Conservation (phyloP, 2,888 invertebrate species). For the Parnassius smintheus region DNA sequence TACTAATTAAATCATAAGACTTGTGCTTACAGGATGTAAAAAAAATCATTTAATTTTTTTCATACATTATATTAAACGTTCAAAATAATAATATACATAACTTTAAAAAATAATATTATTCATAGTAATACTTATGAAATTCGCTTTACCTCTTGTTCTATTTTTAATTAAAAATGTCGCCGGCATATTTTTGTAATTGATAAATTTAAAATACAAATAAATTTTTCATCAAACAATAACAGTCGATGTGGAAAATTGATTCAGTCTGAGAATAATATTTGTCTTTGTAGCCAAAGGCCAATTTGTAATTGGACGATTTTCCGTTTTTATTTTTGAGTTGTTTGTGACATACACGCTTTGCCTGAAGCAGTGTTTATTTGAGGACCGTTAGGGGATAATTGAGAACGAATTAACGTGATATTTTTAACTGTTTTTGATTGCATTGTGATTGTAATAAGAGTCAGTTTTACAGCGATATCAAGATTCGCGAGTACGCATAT, state of each 20-base stretch:
- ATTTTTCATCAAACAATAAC: constrained; percentile 27
- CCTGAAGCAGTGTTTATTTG: constrained; percentile 32
- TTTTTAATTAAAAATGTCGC: neutral
- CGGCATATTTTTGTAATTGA: constrained; percentile 10
- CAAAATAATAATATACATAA: no score
- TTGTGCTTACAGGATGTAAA: no score
- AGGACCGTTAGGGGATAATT: constrained; percentile 15
- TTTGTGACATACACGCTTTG: constrained; percentile 30
- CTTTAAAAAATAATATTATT: no score
- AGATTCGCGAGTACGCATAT: no score
- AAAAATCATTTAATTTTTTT: no score
- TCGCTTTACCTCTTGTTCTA: no score
- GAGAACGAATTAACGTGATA: constrained; percentile 6
- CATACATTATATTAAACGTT: no score
- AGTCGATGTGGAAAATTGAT: constrained; percentile 33
- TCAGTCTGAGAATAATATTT: constrained; percentile 44
- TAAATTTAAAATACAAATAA: constrained; percentile 20
- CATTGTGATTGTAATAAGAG: neutral
- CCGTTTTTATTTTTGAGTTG: constrained; percentile 35
- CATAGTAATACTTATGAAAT: no score
- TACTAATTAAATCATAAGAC: no score
- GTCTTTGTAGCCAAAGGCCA: constrained; percentile 37
- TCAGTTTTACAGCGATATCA: neutral
- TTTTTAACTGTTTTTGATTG: constrained; percentile 14
- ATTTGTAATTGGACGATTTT: constrained; percentile 37